Evolutionary conservation across 1,140 invertebrate genomes (phyloP).

Genomic region (Galendromus occidentalis): DNA sequence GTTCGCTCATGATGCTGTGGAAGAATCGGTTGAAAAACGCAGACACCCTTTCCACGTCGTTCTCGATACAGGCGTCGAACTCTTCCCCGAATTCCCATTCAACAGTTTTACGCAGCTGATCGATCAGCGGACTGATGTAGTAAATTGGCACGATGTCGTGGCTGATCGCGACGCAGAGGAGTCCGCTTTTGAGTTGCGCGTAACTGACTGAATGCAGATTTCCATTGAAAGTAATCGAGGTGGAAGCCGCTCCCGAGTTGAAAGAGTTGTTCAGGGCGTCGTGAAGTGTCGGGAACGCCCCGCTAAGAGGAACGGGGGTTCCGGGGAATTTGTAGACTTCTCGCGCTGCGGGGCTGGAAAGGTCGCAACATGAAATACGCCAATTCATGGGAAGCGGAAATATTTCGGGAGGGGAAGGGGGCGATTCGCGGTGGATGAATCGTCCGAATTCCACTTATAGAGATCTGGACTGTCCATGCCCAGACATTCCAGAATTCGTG

Average conservation of each 20-base stretch:
- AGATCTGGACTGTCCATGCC: neutral
- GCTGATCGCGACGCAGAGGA: neutral
- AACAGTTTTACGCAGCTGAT: neutral
- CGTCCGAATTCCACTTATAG: neutral
- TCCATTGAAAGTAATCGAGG: neutral
- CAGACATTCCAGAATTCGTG: too few species aligned
- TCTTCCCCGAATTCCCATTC: neutral
- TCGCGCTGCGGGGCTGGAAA: neutral
- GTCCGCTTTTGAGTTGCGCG: neutral
- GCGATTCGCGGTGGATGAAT: too few species aligned
- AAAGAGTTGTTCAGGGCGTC: slow-evolving; percentile 2
- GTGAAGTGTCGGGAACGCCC: neutral
- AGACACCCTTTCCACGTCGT: neutral
- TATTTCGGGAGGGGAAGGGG: too few species aligned
- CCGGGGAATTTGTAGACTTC: neutral
- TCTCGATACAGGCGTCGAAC: neutral
- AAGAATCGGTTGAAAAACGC: slow-evolving; percentile 5
- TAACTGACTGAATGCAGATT: neutral
- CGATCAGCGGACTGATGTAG: neutral
- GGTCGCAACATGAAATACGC: neutral
- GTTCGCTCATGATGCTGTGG: neutral
- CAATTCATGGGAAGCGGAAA: too few species aligned
- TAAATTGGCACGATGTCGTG: neutral
- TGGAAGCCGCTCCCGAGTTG: neutral
- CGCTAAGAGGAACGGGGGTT: neutral